Conservation (phyloP, 2,797 vertebrate genomes). For the Anguilla pacifica region DNA sequence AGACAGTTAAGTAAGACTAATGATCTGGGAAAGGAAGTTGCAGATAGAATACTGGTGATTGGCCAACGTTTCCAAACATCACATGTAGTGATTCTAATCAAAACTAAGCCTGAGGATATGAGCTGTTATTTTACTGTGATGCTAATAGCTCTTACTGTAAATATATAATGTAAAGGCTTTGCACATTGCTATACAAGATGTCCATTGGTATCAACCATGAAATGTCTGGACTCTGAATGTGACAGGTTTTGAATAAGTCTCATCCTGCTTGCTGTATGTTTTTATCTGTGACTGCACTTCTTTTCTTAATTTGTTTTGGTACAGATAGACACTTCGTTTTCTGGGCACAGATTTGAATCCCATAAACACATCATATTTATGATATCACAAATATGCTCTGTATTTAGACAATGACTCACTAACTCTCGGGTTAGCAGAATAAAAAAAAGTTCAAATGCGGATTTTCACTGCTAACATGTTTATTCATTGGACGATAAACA, state of each 20-base stretch:
- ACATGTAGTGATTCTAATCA: slow-evolving; percentile 24
- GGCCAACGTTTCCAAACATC: slow-evolving; percentile 20
- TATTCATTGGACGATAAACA: neutral
- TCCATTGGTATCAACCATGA: neutral
- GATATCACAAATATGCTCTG: neutral
- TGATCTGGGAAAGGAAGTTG: no score
- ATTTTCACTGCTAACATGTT: neutral
- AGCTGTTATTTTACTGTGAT: no score
- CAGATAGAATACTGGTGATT: no score
- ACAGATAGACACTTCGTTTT: neutral
- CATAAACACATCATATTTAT: neutral
- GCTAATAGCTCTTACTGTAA: no score
- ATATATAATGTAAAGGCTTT: no score
- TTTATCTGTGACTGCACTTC: neutral
- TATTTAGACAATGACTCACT: neutral
- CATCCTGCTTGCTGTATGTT: neutral
- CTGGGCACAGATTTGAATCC: neutral
- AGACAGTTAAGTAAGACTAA: no score
- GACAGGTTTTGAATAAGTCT: neutral
- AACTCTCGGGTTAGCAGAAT: neutral
- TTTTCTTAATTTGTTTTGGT: neutral
- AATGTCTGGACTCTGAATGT: neutral
- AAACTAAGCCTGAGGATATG: slow-evolving; percentile 17
- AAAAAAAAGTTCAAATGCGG: neutral
- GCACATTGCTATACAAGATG: neutral